Base-by-base conservation (phyloP, 2,113 vertebrate genomes). In the Xyrauchen texanus region DNA sequence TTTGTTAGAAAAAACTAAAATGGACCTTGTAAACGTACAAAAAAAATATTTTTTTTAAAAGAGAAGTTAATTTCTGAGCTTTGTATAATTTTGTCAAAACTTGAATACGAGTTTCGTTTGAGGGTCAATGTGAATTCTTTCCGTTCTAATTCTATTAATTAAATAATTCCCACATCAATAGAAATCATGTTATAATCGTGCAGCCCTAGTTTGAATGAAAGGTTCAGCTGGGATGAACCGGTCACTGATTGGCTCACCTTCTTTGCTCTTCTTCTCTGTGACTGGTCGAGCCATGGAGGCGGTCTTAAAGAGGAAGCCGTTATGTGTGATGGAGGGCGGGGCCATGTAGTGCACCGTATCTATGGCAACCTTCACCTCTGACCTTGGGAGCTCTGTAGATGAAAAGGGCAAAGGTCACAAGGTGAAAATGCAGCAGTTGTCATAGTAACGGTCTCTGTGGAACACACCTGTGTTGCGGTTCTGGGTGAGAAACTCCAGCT, bases 261-360 rank as follows among this genome's bases (percentile, higher is more conserved):
- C 97, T 83, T 66, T 93, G 64, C 86, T 82, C 57, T 96, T 98
- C 58, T 93, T 92, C 68, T 98, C 97, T 4, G 90, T 85, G 42
- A 94, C 72, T 16, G 86, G 93, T 51, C 95, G 95, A 78, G 88
- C 90, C 87, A 96, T 94, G 11, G 97, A 98, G 3, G 92, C 94
- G 0, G 95, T 96, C 90, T 99, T 99, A 89, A 93, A 96, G 61
- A 99, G 92, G 88, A 95, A 98, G 67, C 97, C 96, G 2, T 93
- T 95, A 89, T 96, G 92, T 9, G 93, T 95, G 82, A 98, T 89
- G 3, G 91, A 95, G 13, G 93, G 92, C 64, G 91, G 82, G 61
- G 90, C 60, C 47, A 93, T 87, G 0, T 93, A 95, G 88, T 93
- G 95, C 79, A 87, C 81, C 58, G 90, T 85, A 69, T 95, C 92